These are phyloP conservation scores for Acrobasis suavella DNA, from an alignment of 2,888 invertebrate species.

Conservation along the genomic window DNA sequence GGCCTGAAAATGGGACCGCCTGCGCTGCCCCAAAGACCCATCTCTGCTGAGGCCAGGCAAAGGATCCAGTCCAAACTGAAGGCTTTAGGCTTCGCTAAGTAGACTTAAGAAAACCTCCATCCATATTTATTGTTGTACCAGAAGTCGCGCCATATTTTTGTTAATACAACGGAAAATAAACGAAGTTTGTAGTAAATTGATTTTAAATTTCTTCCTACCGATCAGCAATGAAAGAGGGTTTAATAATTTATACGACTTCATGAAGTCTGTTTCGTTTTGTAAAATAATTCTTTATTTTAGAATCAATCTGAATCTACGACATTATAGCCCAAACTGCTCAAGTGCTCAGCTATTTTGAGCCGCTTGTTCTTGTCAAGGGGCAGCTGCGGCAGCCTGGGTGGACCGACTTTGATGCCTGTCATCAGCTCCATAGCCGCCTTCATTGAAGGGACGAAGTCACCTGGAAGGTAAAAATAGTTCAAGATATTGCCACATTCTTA, in stretches of 20 bases:
- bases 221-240: no score
- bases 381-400: constrained; percentile 78
- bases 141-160: background rate
- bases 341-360: constrained; percentile 42
- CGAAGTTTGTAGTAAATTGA: no score
- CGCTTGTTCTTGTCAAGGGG: constrained; percentile 53
- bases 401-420: constrained; percentile 81
- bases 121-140: background rate
- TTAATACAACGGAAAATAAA: no score
- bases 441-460: constrained; percentile 85
- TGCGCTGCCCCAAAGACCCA: constrained; percentile 78
- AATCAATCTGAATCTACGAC: background rate
- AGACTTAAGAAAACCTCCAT: constrained; percentile 21
- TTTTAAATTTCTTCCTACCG: no score
- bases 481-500: background rate
- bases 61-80: constrained; percentile 59
- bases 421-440: constrained; percentile 84
- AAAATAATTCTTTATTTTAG: no score
- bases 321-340: constrained; percentile 25
- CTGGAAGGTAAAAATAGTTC: constrained; percentile 52
- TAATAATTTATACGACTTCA: no score
- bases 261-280: no score
- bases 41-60: constrained; percentile 65
- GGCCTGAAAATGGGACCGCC: constrained; percentile 85
- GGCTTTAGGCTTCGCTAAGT: constrained; percentile 43